Evolutionary conservation across 2,797 vertebrate genomes (phyloP), one percentile per base, ranked within the genome.

Genomic region (Xenentodon cancila): DNA sequence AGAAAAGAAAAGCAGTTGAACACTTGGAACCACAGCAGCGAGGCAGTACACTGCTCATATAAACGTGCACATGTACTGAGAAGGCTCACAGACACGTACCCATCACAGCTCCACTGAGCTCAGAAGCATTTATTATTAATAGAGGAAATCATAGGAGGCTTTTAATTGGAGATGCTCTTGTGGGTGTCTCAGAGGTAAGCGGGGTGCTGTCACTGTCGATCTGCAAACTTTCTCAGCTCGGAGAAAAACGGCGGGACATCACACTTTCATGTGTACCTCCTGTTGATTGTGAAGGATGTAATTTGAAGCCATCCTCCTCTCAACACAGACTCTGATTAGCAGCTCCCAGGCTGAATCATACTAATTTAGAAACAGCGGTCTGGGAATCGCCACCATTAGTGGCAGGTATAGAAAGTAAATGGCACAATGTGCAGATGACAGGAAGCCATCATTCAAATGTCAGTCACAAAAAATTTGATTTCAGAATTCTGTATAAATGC

Each of bases 71-170:
- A 60, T 73, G 83, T 25, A 44, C 59, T 49, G 62, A 69, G 81
- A 84, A 62, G 30, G 37, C 82, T 82, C 32, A 17, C 62, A 71
- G 84, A 85, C 77, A 70, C 13, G 19, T 79, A 80, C 56, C 80
- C 81, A 80, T 85, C 83, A 74, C 73, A 77, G 73, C 68, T 80
- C 73, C 16, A 32, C 64, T 51, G 13, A 80, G 64, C 84, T 75
- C 82, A 67, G 62, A 60, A 68, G 62, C 80, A 91, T 93, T 87
- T 89, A 92, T 93, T 92, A 93, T 92, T 93, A 92, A 93, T 88
- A 82, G 84, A 85, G 76, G 83, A 88, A 90, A 90, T 92, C 89
- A 91, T 79, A 82, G 88, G 87, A 90, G 82, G 76, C 75, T 88
- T 86, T 90, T 93, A 93, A 93, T 93, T 92, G 92, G 89, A 90